A percentile compares a stretch with the other conserved stretches of the same genome.
These are phyloP conservation scores for Drosophila yooni DNA, from an alignment of 2,888 invertebrate species.

Conservation along the genomic window DNA sequence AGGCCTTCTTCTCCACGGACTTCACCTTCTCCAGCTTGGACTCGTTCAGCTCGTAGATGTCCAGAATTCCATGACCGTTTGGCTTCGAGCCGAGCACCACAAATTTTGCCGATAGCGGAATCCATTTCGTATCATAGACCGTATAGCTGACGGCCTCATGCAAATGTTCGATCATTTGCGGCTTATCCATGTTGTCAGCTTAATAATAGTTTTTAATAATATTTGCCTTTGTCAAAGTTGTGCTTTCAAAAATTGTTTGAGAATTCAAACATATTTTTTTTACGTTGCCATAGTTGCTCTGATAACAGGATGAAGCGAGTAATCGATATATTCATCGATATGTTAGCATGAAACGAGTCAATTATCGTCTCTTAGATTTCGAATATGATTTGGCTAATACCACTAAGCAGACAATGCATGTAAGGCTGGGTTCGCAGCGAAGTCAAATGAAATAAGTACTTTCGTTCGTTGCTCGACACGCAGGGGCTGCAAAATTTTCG, in stretches of 20 bases:
- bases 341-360: background rate
- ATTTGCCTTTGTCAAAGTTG: slow-evolving; percentile 6
- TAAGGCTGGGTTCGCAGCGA: no score
- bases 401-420: no score
- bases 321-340: slow-evolving; percentile 1
- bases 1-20: slow-evolving; percentile 91
- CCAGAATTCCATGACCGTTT: slow-evolving; percentile 93
- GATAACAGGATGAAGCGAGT: slow-evolving; percentile 1
- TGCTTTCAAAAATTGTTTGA: slow-evolving; percentile 6
- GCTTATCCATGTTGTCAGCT: slow-evolving; percentile 88
- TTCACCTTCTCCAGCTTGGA: slow-evolving; percentile 90
- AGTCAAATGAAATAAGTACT: no score
- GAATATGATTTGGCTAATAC: no score
- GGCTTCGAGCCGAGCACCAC: slow-evolving; percentile 94
- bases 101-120: slow-evolving; percentile 97
- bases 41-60: slow-evolving; percentile 91
- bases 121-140: slow-evolving; percentile 97
- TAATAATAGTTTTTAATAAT: background rate
- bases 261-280: slow-evolving; percentile 19
- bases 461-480: no score
- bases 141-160: slow-evolving; percentile 94
- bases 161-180: slow-evolving; percentile 95
- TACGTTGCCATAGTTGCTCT: slow-evolving; percentile 39
- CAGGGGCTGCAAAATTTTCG: no score
- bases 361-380: no score